phyloP scores from a whole-genome alignment of 2,113 vertebrate species.

The Scytalopus superciliaris region DNA sequence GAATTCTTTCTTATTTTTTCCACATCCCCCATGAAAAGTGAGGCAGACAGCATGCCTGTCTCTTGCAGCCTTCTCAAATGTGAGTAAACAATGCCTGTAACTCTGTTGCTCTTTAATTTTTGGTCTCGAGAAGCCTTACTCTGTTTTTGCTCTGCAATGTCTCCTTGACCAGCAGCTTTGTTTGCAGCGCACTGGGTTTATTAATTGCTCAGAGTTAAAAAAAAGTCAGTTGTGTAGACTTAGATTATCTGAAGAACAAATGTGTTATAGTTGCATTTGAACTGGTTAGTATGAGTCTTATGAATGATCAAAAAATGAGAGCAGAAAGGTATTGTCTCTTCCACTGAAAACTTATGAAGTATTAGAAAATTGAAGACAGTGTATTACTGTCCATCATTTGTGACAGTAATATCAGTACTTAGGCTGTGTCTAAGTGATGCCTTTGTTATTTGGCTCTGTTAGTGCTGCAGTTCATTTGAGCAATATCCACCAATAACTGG shows the following conservation, averaged over 20 bases:
- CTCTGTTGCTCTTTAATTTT: background rate
- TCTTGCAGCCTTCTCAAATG: background rate
- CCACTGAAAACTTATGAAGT: background rate
- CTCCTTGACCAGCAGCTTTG: conserved; percentile 24
- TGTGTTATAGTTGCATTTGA: background rate
- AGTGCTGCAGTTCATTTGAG: background rate
- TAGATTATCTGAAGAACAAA: background rate
- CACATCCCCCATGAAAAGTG: background rate
- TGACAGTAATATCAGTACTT: background rate
- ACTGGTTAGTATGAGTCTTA: background rate
- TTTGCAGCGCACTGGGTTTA: background rate
- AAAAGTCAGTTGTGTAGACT: background rate
- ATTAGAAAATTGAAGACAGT: background rate
- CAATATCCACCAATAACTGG: background rate
- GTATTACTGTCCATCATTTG: background rate
- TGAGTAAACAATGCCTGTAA: background rate
- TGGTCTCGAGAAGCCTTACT: background rate
- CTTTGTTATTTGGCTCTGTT: background rate
- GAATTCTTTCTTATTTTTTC: background rate
- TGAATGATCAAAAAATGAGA: background rate
- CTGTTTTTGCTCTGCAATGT: background rate
- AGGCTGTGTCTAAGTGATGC: background rate
- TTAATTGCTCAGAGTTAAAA: conserved; percentile 20
- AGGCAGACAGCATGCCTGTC: background rate
- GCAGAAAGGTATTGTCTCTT: background rate